These are phyloP conservation scores for Sisyra nigra DNA, from an alignment of 2,888 invertebrate species.

Conservation along the genomic window DNA sequence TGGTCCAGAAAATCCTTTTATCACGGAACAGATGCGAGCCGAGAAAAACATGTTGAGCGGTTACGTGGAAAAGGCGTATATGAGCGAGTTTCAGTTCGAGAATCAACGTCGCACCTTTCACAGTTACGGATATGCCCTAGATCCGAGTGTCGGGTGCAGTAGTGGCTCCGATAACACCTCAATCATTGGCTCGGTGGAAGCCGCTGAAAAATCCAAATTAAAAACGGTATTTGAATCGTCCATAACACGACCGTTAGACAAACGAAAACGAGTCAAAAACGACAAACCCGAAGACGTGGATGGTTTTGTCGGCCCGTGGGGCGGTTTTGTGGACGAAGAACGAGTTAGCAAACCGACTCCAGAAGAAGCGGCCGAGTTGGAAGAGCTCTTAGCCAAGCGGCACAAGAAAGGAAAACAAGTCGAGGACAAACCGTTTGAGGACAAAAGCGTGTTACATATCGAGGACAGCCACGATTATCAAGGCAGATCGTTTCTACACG, in stretches of 20 bases:
- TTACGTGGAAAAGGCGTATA: conserved; percentile 85
- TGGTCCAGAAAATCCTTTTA: conserved; percentile 88
- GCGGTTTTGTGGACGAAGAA: conserved; percentile 79
- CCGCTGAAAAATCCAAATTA: conserved; percentile 56
- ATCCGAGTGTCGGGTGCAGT: conserved; percentile 64
- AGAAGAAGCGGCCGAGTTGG: conserved; percentile 85
- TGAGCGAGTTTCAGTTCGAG: conserved; percentile 95
- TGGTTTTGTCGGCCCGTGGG: conserved; percentile 97
- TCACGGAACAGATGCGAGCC: conserved; percentile 78
- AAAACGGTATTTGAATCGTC: conserved; percentile 86
- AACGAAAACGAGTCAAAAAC: conserved; percentile 74
- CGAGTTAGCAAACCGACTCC: conserved; percentile 80
- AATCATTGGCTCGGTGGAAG: conserved; percentile 44
- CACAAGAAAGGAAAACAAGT: conserved; percentile 71
- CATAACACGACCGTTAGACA: conserved; percentile 52
- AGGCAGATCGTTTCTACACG: conserved; percentile 84
- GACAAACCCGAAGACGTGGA: conserved; percentile 81
- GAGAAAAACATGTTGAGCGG: conserved; percentile 85
- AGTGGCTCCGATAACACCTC: conserved; percentile 27
- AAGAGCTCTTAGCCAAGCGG: conserved; percentile 84
- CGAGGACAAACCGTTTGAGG: conserved; percentile 89
- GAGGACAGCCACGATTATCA: conserved; percentile 92
- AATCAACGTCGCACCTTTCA: conserved; percentile 88
- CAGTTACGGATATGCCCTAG: conserved; percentile 88
- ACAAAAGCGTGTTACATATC: conserved; percentile 88